These are phyloP conservation scores for Uloborus plumipes DNA, from an alignment of 2,888 invertebrate genomes.

Conservation along the genomic window DNA sequence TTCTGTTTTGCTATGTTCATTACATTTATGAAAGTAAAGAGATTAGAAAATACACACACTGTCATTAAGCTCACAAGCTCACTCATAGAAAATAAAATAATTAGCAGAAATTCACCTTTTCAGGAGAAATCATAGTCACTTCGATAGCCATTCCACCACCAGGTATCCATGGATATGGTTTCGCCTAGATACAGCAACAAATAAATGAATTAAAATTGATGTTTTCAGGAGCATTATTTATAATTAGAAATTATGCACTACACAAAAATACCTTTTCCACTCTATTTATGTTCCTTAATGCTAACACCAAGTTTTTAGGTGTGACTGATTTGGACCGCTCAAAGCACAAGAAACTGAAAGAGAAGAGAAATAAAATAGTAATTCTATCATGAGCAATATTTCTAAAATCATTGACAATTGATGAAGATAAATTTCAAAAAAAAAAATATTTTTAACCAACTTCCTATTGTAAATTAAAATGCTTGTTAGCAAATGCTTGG, in stretches of 20 bases:
- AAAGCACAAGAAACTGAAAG: conserved; percentile 70
- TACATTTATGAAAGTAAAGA: too few relatives aligned
- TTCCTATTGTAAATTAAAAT: too few relatives aligned
- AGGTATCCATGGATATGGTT: conserved; percentile 72
- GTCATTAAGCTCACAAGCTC: not conserved
- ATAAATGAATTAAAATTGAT: not conserved
- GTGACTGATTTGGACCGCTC: conserved; percentile 71
- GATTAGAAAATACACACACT: not conserved
- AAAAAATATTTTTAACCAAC: not conserved
- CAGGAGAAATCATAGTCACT: conserved; percentile 69
- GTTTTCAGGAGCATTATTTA: too few relatives aligned
- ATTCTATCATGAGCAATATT: not conserved
- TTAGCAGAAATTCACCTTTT: conserved; percentile 68
- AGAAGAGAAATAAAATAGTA: conserved; percentile 47
- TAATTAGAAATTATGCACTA: too few relatives aligned
- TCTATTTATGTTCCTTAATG: conserved; percentile 70
- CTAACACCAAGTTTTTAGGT: conserved; percentile 71
- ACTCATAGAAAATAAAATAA: not conserved
- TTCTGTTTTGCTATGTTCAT: too few relatives aligned
- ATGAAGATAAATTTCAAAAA: not conserved
- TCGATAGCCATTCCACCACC: conserved; percentile 72
- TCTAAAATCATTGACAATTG: too few relatives aligned
- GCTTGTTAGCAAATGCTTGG: too few relatives aligned
- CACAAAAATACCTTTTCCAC: conserved; percentile 70
- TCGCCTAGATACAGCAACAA: conserved; percentile 65